Evolutionary conservation across 2,113 vertebrate genomes (phyloP), one percentile per base, ranked within the genome.

Genomic region (Psilopogon haemacephalus): DNA sequence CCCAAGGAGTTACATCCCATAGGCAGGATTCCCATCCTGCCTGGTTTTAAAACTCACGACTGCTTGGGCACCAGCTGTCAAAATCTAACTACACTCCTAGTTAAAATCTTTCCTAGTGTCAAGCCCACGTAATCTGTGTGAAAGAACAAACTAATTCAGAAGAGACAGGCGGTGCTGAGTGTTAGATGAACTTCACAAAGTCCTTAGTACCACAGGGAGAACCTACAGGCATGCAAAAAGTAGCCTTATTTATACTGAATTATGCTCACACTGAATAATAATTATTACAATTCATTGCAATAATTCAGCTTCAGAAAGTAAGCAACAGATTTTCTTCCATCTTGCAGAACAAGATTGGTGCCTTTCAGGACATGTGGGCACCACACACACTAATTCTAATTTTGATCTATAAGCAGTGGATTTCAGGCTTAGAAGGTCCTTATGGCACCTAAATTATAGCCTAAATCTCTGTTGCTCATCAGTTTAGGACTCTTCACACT

Each of bases 191-290:
- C 26, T 90, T 76, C 52, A 68, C 50, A 27, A 67, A 84, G n/a
- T 19, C 52, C 18, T 46, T 33, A 9, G 8, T 28, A 48, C 27
- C 37, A 44, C 5, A 72, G 24, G 19, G 33, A 87, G 88, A 93
- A 79, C 30, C 26, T 55, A 42, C 30, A 46, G 68, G 15, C 30
- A 78, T 6, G 2, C n/a, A 44, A 44, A 44, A 96, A 96, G 92
- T 94, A 95, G 95, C 78, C 91, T 94, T 94, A 95, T 93, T 95
- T 91, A 96, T 96, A 94, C 75, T 83, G 93, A 95, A 95, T 95
- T 94, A 94, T 72, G 46, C 68, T 94, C 65, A 71, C 87, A 95
- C 74, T 96, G 84, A 91, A 91, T 90, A 73, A 83, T 93, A 77
- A 78, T 93, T 80, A 82, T 78, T 87, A 85, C 93, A 93, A 92